Evolutionary conservation across 2,888 invertebrate genomes (phyloP).

Genomic region (Tipula helvola): DNA sequence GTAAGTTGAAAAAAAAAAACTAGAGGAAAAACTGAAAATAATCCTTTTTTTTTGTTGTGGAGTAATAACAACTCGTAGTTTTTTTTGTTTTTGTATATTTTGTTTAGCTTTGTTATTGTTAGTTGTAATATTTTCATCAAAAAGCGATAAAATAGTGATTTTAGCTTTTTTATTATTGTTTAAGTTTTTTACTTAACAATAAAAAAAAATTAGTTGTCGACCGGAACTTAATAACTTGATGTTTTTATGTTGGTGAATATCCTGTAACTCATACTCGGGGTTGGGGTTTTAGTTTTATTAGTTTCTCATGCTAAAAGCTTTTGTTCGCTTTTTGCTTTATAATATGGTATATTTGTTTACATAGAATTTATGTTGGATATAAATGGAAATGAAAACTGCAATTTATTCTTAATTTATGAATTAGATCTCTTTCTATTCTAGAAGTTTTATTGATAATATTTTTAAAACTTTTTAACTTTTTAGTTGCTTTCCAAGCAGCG

Average conservation of each 20-base stretch:
- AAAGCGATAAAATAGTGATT: slow-evolving; percentile 8
- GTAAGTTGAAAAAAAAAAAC: background rate
- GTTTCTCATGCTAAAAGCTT: background rate
- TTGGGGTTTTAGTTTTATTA: background rate
- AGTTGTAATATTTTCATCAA: slow-evolving; percentile 8
- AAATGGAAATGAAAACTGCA: background rate
- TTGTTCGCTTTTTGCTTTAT: background rate
- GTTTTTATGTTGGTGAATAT: slow-evolving; percentile 10
- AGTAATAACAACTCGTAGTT: background rate
- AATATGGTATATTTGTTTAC: background rate
- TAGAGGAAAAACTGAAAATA: background rate
- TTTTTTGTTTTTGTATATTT: background rate
- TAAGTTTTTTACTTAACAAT: slow-evolving; percentile 4
- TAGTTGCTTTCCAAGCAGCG: too few species aligned
- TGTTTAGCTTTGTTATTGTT: background rate
- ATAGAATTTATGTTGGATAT: background rate
- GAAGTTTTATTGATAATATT: too few species aligned
- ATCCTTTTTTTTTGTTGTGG: background rate
- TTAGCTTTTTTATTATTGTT: background rate
- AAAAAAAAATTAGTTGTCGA: slow-evolving; percentile 8
- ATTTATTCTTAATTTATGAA: background rate
- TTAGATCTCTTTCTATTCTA: background rate
- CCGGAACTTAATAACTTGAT: slow-evolving; percentile 9
- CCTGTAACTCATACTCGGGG: background rate
- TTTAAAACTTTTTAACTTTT: too few species aligned